These are phyloP conservation scores for Anticlea derivata DNA, from an alignment of 2,888 invertebrate species.

Conservation along the genomic window DNA sequence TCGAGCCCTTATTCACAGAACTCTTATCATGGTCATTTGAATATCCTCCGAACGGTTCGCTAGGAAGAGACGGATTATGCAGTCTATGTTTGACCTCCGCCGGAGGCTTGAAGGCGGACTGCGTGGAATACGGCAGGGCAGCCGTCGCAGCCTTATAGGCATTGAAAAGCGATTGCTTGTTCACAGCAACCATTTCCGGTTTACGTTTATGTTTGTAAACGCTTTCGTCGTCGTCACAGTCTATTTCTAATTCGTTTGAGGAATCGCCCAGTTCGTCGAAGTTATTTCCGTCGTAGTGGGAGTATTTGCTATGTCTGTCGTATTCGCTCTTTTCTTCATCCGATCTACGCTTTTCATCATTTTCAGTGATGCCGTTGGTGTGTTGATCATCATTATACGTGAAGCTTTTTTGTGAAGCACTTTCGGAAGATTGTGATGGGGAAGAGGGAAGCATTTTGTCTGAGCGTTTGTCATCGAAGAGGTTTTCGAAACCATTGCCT, in stretches of 20 bases:
- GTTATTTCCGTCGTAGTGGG: constrained; percentile 88
- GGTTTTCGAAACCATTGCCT: constrained; percentile 91
- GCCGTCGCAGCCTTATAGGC: constrained; percentile 82
- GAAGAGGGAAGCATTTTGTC: constrained; percentile 86
- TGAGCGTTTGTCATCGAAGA: constrained; percentile 93
- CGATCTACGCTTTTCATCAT: constrained; percentile 51
- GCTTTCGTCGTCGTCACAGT: constrained; percentile 84
- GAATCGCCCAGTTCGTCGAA: constrained; percentile 91
- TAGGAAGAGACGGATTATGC: constrained; percentile 72
- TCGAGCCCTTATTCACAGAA: constrained; percentile 79
- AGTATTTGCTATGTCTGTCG: constrained; percentile 76
- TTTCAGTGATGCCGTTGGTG: constrained; percentile 54
- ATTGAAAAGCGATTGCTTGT: constrained; percentile 81
- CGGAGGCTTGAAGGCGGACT: constrained; percentile 92
- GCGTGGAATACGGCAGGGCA: constrained; percentile 87
- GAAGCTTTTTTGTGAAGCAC: constrained; percentile 87
- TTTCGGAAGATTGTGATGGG: constrained; percentile 84
- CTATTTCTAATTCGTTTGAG: constrained; percentile 91
- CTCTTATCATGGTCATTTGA: constrained; percentile 82
- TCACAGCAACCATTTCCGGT: constrained; percentile 75
- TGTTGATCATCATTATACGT: constrained; percentile 56
- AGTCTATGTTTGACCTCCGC: constrained; percentile 85
- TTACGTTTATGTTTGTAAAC: constrained; percentile 78
- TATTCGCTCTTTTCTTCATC: constrained; percentile 70
- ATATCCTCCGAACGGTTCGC: constrained; percentile 90